Percentiles rank a stretch among this genome's conserved stretches.
Conservation (phyloP, 2,113 vertebrate species). For the Osmerus mordax region DNA sequence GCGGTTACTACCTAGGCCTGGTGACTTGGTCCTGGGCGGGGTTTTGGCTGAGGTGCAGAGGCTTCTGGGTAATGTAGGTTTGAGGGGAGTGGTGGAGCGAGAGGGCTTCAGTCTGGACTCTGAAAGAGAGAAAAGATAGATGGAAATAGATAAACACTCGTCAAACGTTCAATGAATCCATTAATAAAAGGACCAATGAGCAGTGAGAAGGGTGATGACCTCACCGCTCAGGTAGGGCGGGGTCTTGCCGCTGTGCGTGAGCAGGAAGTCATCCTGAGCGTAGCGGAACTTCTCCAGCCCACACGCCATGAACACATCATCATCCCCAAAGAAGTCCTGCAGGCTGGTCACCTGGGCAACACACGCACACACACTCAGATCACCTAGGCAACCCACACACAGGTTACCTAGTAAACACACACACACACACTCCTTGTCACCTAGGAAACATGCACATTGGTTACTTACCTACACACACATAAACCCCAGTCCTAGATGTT, state of each 20-base stretch:
- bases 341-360: slow-evolving; percentile 83
- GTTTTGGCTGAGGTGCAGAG: slow-evolving; percentile 50
- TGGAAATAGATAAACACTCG: not conserved
- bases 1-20: slow-evolving; percentile 50
- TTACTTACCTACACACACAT: no score
- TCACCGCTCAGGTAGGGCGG: slow-evolving; percentile 65
- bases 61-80: slow-evolving; percentile 46
- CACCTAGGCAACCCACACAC: not conserved
- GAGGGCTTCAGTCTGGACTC: slow-evolving; percentile 60
- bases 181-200: not conserved
- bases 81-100: slow-evolving; percentile 40
- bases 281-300: slow-evolving; percentile 96
- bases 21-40: slow-evolving; percentile 59
- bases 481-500: no score
- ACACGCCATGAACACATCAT: slow-evolving; percentile 96
- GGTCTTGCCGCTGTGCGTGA: slow-evolving; percentile 76
- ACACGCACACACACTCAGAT: slow-evolving; percentile 20
- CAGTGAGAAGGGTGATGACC: not conserved
- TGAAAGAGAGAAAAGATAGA: slow-evolving; percentile 29
- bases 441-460: no score
- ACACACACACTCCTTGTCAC: no score
- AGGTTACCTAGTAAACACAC: no score
- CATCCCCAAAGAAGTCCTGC: slow-evolving; percentile 97
- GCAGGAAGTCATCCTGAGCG: slow-evolving; percentile 95
- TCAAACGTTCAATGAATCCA: not conserved